Conservation (phyloP, 2,888 invertebrate species). For the Nipponacmea schrenckii region DNA sequence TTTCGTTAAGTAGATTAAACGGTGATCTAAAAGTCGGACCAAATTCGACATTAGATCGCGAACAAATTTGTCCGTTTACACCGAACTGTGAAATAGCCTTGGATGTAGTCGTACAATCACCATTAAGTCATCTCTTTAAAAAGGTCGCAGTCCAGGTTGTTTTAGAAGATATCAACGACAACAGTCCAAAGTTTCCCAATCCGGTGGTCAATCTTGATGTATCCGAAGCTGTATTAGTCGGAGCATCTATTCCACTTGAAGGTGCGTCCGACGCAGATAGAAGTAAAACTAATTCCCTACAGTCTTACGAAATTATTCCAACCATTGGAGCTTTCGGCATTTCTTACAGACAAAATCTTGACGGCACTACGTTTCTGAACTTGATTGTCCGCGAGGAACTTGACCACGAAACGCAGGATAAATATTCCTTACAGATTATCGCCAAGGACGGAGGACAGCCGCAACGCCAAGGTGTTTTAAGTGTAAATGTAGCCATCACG, state of each 20-base stretch:
- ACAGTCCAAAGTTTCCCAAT: conserved; percentile 52
- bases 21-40: conserved; percentile 43
- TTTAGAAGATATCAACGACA: conserved; percentile 61
- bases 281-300: conserved; percentile 44
- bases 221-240: conserved; percentile 46
- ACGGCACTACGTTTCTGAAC: conserved; percentile 48
- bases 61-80: conserved; percentile 45
- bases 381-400: conserved; percentile 43
- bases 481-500: conserved; percentile 43
- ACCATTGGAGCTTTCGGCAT: conserved; percentile 45
- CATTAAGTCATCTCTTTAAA: conserved; percentile 47
- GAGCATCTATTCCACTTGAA: conserved; percentile 42
- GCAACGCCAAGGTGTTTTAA: conserved; percentile 40
- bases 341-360: conserved; percentile 40
- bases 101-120: conserved; percentile 49
- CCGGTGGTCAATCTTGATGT: conserved; percentile 39
- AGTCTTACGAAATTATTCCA: conserved; percentile 48
- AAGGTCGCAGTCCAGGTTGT: conserved; percentile 52
- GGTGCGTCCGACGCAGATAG: conserved; percentile 53
- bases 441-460: conserved; percentile 54
- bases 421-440: conserved; percentile 47
- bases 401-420: conserved; percentile 47
- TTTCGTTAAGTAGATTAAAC: conserved; percentile 44
- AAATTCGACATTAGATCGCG: conserved; percentile 43
- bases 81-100: conserved; percentile 42